A percentile compares a stretch with the other conserved stretches of the same genome.
phyloP scores from a whole-genome alignment of 2,888 invertebrate genomes.

The Conops quadrifasciatus region DNA sequence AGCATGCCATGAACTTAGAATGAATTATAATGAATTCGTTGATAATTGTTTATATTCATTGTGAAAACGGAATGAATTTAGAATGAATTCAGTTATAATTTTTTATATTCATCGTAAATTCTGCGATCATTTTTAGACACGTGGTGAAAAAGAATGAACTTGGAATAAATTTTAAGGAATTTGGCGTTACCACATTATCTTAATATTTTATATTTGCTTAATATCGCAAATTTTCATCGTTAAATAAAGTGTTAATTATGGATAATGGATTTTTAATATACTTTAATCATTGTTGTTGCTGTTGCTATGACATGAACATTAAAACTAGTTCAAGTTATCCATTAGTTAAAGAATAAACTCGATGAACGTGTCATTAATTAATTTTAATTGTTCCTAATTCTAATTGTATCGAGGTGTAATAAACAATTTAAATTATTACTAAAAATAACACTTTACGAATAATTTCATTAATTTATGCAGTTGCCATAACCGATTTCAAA shows the following conservation, averaged over 20 bases:
- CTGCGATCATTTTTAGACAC: too few species aligned
- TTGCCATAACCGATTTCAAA: too few species aligned
- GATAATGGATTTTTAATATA: background rate
- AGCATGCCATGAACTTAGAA: too few species aligned
- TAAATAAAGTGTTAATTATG: background rate
- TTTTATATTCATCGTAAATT: too few species aligned
- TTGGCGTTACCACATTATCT: background rate
- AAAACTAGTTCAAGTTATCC: too few species aligned
- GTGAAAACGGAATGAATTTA: too few species aligned
- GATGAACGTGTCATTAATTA: background rate
- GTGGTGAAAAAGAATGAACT: too few species aligned
- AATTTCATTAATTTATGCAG: slow-evolving; percentile 25
- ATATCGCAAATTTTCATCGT: background rate
- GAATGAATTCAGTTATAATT: too few species aligned
- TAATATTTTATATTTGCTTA: background rate
- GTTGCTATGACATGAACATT: background rate
- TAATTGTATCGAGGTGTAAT: slow-evolving; percentile 29
- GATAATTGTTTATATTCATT: too few species aligned
- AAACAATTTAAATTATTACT: slow-evolving; percentile 21
- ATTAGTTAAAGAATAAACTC: too few species aligned
- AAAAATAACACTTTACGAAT: slow-evolving; percentile 25
- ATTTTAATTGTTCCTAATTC: slow-evolving; percentile 1
- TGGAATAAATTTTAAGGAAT: too few species aligned
- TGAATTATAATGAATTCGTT: too few species aligned
- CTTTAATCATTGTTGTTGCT: slow-evolving; percentile 20